Evolutionary conservation across 2,888 invertebrate genomes (phyloP).

Genomic region (Choreutis nemorana): DNA sequence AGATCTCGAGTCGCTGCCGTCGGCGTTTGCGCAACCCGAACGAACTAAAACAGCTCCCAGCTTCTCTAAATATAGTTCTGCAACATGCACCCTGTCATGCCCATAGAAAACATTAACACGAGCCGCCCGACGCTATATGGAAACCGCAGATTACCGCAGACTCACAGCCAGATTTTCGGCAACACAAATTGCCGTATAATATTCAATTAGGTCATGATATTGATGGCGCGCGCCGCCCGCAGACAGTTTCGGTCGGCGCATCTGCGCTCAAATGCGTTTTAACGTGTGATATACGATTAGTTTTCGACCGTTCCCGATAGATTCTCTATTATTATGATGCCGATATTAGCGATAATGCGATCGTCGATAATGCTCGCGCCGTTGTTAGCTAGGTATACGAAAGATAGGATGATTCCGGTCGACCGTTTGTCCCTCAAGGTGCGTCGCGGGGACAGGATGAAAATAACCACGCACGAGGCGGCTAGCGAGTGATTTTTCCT

Average conservation of each 20-base stretch:
- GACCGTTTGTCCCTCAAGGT: slow-evolving; percentile 43
- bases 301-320: slow-evolving; percentile 40
- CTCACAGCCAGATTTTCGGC: slow-evolving; percentile 57
- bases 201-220: slow-evolving; percentile 62
- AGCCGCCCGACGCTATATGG: slow-evolving; percentile 45
- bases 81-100: slow-evolving; percentile 42
- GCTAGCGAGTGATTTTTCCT: slow-evolving; percentile 39
- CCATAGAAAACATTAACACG: slow-evolving; percentile 56
- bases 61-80: slow-evolving; percentile 46
- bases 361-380: too few species aligned
- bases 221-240: slow-evolving; percentile 39
- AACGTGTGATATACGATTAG: slow-evolving; percentile 55
- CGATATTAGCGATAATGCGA: too few species aligned
- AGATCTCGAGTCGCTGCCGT: slow-evolving; percentile 34
- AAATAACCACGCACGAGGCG: slow-evolving; percentile 32
- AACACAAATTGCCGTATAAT: slow-evolving; percentile 63
- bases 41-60: slow-evolving; percentile 49
- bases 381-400: too few species aligned
- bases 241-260: slow-evolving; percentile 60
- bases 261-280: slow-evolving; percentile 37
- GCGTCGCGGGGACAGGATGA: slow-evolving; percentile 36
- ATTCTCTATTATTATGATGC: too few species aligned
- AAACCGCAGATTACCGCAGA: slow-evolving; percentile 45
- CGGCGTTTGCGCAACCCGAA: slow-evolving; percentile 51
- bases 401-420: slow-evolving; percentile 19